A percentile compares a stretch with the other conserved stretches of the same genome.
phyloP scores from a whole-genome alignment of 2,888 invertebrate genomes.

The Hydroisotoma schaefferi region DNA sequence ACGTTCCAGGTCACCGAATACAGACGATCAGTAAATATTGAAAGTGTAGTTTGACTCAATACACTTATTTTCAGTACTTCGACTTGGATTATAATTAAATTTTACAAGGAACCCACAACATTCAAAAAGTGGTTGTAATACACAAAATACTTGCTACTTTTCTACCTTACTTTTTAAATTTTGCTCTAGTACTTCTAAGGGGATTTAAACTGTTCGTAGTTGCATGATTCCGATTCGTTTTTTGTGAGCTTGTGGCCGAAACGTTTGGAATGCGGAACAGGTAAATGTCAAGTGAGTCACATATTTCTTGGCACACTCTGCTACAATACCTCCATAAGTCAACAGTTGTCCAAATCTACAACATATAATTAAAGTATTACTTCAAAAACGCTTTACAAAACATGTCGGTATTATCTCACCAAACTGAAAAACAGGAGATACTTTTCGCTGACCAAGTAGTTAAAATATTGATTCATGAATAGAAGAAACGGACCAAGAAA shows the following conservation, averaged over 20 bases:
- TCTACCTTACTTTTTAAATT: no score
- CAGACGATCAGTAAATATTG: no score
- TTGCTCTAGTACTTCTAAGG: no score
- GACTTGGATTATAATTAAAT: no score
- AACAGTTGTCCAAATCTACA: constrained; percentile 75
- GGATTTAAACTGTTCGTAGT: no score
- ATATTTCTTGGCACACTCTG: constrained; percentile 86
- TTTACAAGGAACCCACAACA: no score
- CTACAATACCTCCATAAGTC: constrained; percentile 80
- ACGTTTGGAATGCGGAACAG: constrained; percentile 68
- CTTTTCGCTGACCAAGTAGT: constrained; percentile 83
- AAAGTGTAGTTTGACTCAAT: no score
- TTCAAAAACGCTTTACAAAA: neutral
- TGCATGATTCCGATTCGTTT: no score
- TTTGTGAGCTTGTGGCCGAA: neutral
- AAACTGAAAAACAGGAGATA: constrained; percentile 84
- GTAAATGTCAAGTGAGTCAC: constrained; percentile 78
- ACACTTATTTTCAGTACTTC: no score
- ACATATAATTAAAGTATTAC: constrained; percentile 30
- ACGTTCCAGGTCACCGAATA: no score
- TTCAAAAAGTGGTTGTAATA: no score
- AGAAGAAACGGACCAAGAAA: constrained; percentile 87
- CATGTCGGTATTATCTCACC: constrained; percentile 66
- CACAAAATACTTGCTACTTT: no score
- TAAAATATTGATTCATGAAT: constrained; percentile 98